These are phyloP conservation scores for Pyrocephalus nanus DNA, from an alignment of 2,797 vertebrate species.

Conservation along the genomic window DNA sequence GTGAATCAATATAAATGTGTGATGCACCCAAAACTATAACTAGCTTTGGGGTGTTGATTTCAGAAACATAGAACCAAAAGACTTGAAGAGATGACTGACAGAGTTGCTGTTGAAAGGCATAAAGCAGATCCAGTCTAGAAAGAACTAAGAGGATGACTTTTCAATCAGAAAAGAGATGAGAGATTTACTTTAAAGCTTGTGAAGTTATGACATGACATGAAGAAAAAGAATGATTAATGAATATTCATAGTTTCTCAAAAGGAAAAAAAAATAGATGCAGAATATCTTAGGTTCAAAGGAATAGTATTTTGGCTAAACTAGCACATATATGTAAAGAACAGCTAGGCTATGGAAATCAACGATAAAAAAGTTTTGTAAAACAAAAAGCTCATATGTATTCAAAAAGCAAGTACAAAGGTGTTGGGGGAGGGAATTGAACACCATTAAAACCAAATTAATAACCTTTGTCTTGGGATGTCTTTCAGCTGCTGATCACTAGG, in stretches of 20 bases:
- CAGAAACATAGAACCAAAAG: not conserved
- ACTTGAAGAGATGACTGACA: not conserved
- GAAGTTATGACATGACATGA: not conserved
- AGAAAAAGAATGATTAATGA: not conserved
- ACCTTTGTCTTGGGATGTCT: not conserved
- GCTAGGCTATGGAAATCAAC: not conserved
- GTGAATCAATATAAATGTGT: not conserved
- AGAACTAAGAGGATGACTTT: not conserved
- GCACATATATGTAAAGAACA: not conserved
- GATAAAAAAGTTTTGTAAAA: not conserved
- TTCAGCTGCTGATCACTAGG: not conserved
- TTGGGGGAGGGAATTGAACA: not conserved
- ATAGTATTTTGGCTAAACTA: not conserved
- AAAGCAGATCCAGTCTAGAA: not conserved
- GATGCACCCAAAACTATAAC: not conserved
- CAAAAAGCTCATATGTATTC: not conserved
- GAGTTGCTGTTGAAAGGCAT: not conserved
- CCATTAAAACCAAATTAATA: not conserved
- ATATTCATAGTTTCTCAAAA: not conserved
- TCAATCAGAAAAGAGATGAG: not conserved
- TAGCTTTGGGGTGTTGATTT: not conserved
- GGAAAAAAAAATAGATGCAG: not conserved
- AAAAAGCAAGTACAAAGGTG: not conserved
- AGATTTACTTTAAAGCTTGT: not conserved
- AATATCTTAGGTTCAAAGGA: not conserved